A percentile compares a stretch with the other conserved stretches of the same genome.
Conservation (phyloP, 2,797 vertebrate genomes). For the Rousettus madagascariensis region DNA sequence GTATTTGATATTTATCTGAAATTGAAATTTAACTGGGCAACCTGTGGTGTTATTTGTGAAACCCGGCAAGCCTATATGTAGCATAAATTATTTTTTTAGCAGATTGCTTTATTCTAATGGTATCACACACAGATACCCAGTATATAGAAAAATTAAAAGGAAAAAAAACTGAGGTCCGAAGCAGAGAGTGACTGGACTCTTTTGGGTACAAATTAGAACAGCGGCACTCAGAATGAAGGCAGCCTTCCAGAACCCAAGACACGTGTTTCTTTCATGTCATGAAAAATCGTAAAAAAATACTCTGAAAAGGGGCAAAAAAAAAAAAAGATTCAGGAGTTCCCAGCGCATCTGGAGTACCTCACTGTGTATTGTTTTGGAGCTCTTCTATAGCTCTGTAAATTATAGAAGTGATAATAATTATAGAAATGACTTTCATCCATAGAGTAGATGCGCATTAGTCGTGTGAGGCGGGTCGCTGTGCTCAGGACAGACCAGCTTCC, state of each 20-base stretch:
- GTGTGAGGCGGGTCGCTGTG: not conserved
- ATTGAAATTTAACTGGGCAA: not conserved
- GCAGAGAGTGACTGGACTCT: not conserved
- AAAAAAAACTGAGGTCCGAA: too few species aligned
- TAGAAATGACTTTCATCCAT: not conserved
- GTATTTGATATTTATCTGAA: not conserved
- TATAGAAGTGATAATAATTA: not conserved
- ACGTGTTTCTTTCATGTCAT: not conserved
- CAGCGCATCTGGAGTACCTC: not conserved
- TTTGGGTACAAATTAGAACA: not conserved
- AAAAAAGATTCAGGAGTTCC: not conserved
- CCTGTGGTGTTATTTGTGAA: not conserved
- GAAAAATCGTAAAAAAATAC: not conserved
- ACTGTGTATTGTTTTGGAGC: not conserved
- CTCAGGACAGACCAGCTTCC: not conserved
- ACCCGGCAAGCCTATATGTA: not conserved
- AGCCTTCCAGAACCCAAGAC: not conserved
- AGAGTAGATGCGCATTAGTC: fast-evolving
- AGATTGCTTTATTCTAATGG: not conserved
- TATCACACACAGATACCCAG: not conserved
- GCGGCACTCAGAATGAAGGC: not conserved
- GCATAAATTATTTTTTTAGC: not conserved
- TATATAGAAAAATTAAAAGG: not conserved
- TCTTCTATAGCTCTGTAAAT: not conserved
- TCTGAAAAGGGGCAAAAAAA: not conserved